These are phyloP conservation scores for Mastigias papua DNA, from an alignment of 30 jellyfish, hydroid and myxozoan species.

Conservation along the genomic window DNA sequence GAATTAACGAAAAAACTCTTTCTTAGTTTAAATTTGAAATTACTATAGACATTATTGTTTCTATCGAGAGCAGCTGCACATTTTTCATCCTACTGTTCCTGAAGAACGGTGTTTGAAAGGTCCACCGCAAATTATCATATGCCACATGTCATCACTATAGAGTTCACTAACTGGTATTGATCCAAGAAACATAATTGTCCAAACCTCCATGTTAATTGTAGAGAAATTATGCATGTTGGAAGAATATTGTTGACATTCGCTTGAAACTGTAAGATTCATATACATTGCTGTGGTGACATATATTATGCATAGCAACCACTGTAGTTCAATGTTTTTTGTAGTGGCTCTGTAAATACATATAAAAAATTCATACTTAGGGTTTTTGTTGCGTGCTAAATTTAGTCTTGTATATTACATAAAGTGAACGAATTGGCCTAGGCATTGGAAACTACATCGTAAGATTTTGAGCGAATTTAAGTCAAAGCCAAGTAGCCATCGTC, in stretches of 20 bases:
- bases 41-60: background rate
- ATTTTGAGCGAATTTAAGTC: background rate
- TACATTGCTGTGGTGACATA: slow-evolving; percentile 6
- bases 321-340: background rate
- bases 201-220: too few relatives aligned
- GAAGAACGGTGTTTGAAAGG: background rate
- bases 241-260: background rate
- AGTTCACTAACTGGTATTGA: too few relatives aligned
- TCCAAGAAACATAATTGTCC: too few relatives aligned
- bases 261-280: background rate
- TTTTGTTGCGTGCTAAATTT: background rate
- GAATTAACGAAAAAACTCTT: background rate
- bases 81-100: background rate
- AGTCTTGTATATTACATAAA: background rate
- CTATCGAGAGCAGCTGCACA: background rate
- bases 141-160: background rate
- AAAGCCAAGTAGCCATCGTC: background rate
- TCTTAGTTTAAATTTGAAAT: background rate
- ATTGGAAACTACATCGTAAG: background rate
- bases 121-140: background rate
- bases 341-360: slow-evolving; percentile 5
- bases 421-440: background rate
- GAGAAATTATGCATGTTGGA: too few relatives aligned
- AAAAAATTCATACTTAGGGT: slow-evolving; percentile 7
- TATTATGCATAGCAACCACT: background rate